Percentiles rank a stretch among this genome's conserved stretches.
Conservation (phyloP, 1,140 invertebrate species). For the Streblospio benedicti region DNA sequence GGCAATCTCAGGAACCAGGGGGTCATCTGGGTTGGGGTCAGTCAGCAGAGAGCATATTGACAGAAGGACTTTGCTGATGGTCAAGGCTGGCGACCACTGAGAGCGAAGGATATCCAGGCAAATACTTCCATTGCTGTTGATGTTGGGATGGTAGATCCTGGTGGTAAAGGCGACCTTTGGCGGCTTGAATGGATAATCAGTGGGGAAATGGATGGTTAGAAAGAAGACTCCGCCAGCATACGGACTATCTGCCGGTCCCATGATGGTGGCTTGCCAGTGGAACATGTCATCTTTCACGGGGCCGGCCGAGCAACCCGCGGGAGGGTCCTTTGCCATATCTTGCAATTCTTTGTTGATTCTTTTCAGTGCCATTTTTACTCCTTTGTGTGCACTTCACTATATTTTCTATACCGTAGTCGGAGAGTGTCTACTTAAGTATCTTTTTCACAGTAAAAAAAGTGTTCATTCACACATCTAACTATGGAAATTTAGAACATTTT, state of each 20-base stretch:
- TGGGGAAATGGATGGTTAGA: constrained; percentile 97
- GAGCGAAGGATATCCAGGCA: constrained; percentile 97
- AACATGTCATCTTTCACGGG: constrained; percentile 47
- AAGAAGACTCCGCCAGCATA: constrained; percentile 98
- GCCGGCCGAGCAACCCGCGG: constrained; percentile 46
- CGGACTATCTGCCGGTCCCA: constrained; percentile 55
- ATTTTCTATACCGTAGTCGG: no score
- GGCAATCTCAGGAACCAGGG: constrained; percentile 96
- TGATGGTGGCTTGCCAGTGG: constrained; percentile 46
- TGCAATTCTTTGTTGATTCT: constrained; percentile 46
- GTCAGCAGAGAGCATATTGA: constrained; percentile 98
- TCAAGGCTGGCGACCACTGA: constrained; percentile 98
- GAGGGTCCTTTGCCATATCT: constrained; percentile 44
- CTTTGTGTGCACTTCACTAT: no score
- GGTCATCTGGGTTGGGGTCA: constrained; percentile 98
- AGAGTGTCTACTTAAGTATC: no score
- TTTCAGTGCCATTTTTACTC: no score
- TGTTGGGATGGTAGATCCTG: constrained; percentile 99
- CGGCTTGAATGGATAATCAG: constrained; percentile 98
- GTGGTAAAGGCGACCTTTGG: constrained; percentile 98
- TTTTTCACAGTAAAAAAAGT: no score
- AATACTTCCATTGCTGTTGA: constrained; percentile 99
- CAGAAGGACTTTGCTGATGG: constrained; percentile 98
- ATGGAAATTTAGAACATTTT: no score
- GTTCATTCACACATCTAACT: no score